Evolutionary conservation across 2,113 vertebrate species (phyloP).

Genomic region (Datnioides undecimradiatus): DNA sequence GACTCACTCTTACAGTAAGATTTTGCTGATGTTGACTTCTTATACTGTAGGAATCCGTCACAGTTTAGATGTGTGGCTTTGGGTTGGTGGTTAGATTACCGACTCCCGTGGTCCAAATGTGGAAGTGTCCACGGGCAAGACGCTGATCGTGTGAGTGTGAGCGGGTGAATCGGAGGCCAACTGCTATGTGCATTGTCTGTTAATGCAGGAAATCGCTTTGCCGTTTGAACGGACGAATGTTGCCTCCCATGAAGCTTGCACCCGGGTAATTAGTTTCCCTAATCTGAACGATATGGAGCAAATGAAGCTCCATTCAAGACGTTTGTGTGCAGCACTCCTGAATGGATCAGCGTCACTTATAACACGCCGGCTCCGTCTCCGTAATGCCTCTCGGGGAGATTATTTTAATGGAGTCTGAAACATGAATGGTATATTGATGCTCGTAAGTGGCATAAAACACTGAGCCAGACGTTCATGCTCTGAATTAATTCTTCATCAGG

Average conservation of each 20-base stretch:
- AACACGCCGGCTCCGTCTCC: conserved; percentile 1
- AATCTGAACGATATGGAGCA: conserved; percentile 13
- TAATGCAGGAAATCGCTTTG: not conserved
- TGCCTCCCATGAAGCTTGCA: not conserved
- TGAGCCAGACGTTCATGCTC: not conserved
- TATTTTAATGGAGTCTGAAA: conserved; percentile 30
- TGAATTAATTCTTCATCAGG: conserved; percentile 9
- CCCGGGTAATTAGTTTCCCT: conserved; percentile 12
- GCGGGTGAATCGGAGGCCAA: not conserved
- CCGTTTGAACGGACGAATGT: not conserved
- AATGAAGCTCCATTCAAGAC: not conserved
- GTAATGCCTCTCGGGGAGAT: conserved; percentile 17
- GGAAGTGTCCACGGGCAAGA: not conserved
- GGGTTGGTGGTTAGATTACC: not conserved
- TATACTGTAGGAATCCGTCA: not conserved
- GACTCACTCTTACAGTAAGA: not conserved
- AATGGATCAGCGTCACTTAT: conserved; percentile 28
- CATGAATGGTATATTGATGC: conserved; percentile 36
- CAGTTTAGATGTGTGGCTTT: not conserved
- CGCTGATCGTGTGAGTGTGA: not conserved
- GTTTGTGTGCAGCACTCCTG: conserved; percentile 12
- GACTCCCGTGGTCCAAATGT: not conserved
- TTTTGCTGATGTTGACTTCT: not conserved
- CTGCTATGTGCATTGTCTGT: not conserved
- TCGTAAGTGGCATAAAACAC: conserved; percentile 22